Evolutionary conservation across 2,888 invertebrate genomes (phyloP).

Genomic region (Branchipolynoe longqiensis): DNA sequence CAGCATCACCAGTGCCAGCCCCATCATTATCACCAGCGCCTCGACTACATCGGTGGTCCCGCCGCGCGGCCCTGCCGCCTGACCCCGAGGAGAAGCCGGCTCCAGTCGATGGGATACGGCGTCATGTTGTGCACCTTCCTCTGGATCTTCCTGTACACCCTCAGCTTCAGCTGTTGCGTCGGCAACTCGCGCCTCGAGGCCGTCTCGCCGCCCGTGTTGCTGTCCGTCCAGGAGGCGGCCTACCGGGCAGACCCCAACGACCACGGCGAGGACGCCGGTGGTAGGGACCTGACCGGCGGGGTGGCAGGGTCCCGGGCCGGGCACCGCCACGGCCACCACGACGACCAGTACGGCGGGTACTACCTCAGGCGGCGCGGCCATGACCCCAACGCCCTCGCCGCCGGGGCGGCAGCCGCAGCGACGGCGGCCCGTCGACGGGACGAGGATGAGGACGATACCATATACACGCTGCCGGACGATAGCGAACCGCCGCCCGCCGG

Average conservation of each 20-base stretch:
- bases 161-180: slow-evolving; percentile 57
- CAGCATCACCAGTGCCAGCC: background rate
- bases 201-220: background rate
- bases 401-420: background rate
- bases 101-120: slow-evolving; percentile 18
- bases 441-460: slow-evolving; percentile 37
- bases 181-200: slow-evolving; percentile 30
- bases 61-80: background rate
- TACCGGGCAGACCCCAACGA: background rate
- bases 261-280: background rate
- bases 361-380: background rate
- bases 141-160: slow-evolving; percentile 52
- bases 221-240: background rate
- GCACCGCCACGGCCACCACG: background rate
- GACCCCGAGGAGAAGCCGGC: background rate
- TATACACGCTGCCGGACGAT: slow-evolving; percentile 41
- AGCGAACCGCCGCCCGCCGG: background rate
- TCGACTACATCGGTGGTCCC: background rate
- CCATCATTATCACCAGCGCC: background rate
- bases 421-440: background rate
- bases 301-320: background rate
- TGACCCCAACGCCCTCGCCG: background rate
- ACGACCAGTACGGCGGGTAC: background rate
- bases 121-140: slow-evolving; percentile 41
- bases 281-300: background rate